Conservation (phyloP, 2,888 invertebrate species). For the Chesias legatella region DNA sequence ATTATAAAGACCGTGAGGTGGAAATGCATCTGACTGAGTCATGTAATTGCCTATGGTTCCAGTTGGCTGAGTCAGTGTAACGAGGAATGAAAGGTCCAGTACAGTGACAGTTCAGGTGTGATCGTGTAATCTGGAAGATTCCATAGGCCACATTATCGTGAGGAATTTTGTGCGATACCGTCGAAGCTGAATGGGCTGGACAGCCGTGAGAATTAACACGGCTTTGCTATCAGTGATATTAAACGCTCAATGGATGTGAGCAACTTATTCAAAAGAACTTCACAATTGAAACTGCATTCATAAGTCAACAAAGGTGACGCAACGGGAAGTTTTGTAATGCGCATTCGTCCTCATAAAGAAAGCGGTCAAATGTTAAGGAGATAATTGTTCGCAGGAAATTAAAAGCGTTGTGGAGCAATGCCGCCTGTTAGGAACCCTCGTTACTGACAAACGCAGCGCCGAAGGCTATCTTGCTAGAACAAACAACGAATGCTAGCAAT, state of each 20-base stretch:
- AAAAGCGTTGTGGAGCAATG: conserved; percentile 70
- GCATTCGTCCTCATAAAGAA: conserved; percentile 62
- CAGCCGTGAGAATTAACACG: conserved; percentile 8
- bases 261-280: conserved; percentile 6
- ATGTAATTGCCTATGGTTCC: conserved; percentile 36
- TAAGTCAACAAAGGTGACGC: conserved; percentile 27
- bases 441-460: conserved; percentile 21
- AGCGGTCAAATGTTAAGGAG: conserved; percentile 78
- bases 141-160: not conserved
- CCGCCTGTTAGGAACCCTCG: conserved; percentile 19
- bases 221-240: not conserved
- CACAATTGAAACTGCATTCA: conserved; percentile 14
- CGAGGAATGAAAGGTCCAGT: conserved; percentile 56
- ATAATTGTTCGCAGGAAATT: conserved; percentile 79
- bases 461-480: conserved; percentile 37
- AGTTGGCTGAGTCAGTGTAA: conserved; percentile 47
- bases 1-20: conserved; percentile 24
- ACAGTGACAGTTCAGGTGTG: conserved; percentile 53
- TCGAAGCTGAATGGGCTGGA: conserved; percentile 2
- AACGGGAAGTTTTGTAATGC: conserved; percentile 59
- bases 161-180: conserved; percentile 14
- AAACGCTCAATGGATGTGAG: conserved; percentile 1
- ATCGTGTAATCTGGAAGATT: conserved; percentile 37
- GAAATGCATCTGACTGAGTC: conserved; percentile 24
- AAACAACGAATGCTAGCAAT: conserved; percentile 30